phyloP scores from a whole-genome alignment of 2,888 invertebrate genomes.

The Bunonema sp. region DNA sequence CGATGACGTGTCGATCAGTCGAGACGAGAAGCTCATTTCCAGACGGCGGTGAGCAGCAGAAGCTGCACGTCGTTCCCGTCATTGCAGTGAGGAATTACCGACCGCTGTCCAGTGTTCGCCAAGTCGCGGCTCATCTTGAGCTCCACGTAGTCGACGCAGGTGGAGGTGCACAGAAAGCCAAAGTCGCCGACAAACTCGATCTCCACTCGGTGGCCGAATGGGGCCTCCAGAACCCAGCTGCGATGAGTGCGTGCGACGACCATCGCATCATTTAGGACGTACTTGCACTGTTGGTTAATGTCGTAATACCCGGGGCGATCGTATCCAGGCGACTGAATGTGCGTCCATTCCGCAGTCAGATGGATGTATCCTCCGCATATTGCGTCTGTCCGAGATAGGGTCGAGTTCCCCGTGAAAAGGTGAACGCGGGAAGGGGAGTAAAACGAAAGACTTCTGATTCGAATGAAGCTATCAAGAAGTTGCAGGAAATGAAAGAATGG shows the following conservation, averaged over 20 bases:
- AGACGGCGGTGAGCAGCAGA: too few species aligned
- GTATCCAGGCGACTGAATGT: conserved; percentile 15
- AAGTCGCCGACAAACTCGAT: conserved; percentile 39
- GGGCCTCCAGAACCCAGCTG: conserved; percentile 28
- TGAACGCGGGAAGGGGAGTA: too few species aligned
- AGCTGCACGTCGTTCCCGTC: too few species aligned
- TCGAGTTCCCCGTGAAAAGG: too few species aligned
- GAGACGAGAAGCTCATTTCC: too few species aligned
- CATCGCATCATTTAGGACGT: too few species aligned
- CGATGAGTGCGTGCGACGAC: too few species aligned
- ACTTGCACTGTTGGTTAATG: conserved; percentile 31
- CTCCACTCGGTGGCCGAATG: conserved; percentile 17
- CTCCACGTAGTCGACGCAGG: conserved; percentile 42
- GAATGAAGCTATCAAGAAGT: too few species aligned
- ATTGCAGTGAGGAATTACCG: neutral
- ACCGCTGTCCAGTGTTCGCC: conserved; percentile 35
- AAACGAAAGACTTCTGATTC: too few species aligned
- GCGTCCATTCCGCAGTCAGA: conserved; percentile 6
- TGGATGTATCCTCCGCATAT: conserved; percentile 25
- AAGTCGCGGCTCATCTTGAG: conserved; percentile 33
- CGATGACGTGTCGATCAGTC: too few species aligned
- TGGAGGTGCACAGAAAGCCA: conserved; percentile 37
- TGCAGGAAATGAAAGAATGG: too few species aligned
- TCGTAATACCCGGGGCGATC: conserved; percentile 12
- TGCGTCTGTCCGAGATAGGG: too few species aligned